Base-by-base conservation (phyloP, 2,888 invertebrate species). In the Callimorpha dominula region DNA sequence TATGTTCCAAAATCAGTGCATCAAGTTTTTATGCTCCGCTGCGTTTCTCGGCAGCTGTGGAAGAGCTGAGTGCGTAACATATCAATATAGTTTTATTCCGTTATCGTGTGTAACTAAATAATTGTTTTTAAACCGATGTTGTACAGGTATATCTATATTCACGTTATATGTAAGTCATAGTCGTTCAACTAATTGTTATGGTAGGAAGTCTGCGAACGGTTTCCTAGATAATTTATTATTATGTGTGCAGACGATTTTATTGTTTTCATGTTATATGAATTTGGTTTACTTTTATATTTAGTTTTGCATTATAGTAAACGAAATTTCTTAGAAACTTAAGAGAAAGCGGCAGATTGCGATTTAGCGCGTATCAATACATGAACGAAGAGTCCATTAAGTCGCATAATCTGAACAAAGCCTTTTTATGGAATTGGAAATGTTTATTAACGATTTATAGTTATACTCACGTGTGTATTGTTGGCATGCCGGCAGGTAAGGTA, bases 41-140 rank as follows among this genome's bases (percentile, higher is more conserved):
- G 42, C 43, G 43, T 17, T 17, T n/a, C 17, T 2, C n/a, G 42
- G 69, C 63, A 11, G 42, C 63, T 1, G 40, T 50, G 5, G 17
- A 40, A 14, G 7, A 50, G 12, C 49, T 40, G 0, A 85, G 87
- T 88, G 86, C 79, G 87, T 84, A 79, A 43, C 12, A 65, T 66
- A 40, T 62, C 57, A 72, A 73, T 50, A 77, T 72, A 81, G 68
- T 74, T 78, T 72, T 79, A 78, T 80, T 82, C 76, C 78, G 86
- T 88, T 83, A 91, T 89, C 57, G 83, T 75, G 86, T 87, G 88
- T 86, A 82, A 79, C 92, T 87, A 91, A 91, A 88, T 86, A 80
- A 87, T 86, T 78, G 85, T 85, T 87, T 75, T 85, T 85, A 87
- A 81, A 78, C 73, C 81, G 82, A 85, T 76, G 84, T 74, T 81